phyloP scores from a whole-genome alignment of 2,888 invertebrate species.

The Rhamphomyia laevipes region DNA sequence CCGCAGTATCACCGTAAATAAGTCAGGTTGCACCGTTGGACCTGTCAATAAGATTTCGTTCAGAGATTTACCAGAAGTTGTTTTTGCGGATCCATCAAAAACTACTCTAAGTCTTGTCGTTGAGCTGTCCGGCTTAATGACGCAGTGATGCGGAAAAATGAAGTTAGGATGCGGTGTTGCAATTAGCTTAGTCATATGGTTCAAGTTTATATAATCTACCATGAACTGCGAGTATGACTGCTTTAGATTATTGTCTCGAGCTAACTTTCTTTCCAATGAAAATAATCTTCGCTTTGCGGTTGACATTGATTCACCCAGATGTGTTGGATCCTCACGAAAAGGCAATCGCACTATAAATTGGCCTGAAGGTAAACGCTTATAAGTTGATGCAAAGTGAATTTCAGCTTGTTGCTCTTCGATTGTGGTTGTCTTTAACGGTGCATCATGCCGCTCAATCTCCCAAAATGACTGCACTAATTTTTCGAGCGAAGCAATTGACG shows the following conservation, averaged over 20 bases:
- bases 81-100: slow-evolving; percentile 6
- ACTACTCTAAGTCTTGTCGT: slow-evolving; percentile 7
- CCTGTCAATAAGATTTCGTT: slow-evolving; percentile 9
- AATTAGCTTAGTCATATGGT: too few relatives aligned
- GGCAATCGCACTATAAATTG: background rate
- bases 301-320: background rate
- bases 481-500: too few relatives aligned
- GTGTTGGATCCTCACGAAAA: background rate
- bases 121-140: slow-evolving; percentile 1
- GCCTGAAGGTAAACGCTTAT: background rate
- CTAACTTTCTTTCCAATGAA: background rate
- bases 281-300: background rate
- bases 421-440: too few relatives aligned
- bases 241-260: too few relatives aligned
- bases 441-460: too few relatives aligned
- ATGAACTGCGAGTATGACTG: too few relatives aligned
- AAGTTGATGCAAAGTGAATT: background rate
- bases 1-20: slow-evolving; percentile 5
- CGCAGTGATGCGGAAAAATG: slow-evolving; percentile 7
- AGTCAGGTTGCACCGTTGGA: slow-evolving; percentile 8
- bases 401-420: background rate
- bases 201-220: too few relatives aligned
- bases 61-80: slow-evolving; percentile 4
- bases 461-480: too few relatives aligned
- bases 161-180: background rate